A percentile compares a stretch with the other conserved stretches of the same genome.
Conservation (phyloP, 2,113 vertebrate genomes). For the Saccopteryx leptura region DNA sequence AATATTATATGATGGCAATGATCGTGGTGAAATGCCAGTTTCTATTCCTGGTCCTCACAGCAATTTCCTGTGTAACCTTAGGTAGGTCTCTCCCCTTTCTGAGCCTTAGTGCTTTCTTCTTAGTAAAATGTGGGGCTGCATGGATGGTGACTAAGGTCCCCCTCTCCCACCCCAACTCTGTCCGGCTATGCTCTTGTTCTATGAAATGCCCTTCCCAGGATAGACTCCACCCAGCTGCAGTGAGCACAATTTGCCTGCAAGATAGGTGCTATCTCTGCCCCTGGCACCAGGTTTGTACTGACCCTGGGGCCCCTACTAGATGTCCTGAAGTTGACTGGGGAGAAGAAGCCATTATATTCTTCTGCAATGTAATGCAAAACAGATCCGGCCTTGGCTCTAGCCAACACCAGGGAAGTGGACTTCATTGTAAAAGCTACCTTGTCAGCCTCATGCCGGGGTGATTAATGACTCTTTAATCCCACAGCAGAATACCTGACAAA, state of each 20-base stretch:
- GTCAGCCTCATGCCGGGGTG: conserved; percentile 81
- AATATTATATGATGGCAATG: rapidly evolving
- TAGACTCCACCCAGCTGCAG: not conserved
- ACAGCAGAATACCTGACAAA: conserved; percentile 88
- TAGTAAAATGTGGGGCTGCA: not conserved
- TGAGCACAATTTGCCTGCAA: not conserved
- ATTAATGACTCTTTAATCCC: conserved; percentile 89
- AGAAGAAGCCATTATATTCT: not conserved
- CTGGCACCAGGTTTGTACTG: not conserved
- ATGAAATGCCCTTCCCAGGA: not conserved
- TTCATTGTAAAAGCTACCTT: conserved; percentile 31
- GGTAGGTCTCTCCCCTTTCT: not conserved
- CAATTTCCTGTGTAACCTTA: not conserved
- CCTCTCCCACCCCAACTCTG: not conserved
- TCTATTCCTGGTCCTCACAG: not conserved
- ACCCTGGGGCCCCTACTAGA: not conserved
- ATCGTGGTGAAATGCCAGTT: rapidly evolving
- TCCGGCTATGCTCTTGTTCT: not conserved
- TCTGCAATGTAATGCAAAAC: conserved; percentile 62
- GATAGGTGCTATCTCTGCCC: not conserved
- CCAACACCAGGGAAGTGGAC: conserved; percentile 46
- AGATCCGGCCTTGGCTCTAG: conserved; percentile 46
- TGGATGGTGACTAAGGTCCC: not conserved
- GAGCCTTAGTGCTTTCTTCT: not conserved
- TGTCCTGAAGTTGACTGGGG: not conserved